Base-by-base conservation (phyloP, 2,797 vertebrate genomes). In the Sebastes kiyomatsui region DNA sequence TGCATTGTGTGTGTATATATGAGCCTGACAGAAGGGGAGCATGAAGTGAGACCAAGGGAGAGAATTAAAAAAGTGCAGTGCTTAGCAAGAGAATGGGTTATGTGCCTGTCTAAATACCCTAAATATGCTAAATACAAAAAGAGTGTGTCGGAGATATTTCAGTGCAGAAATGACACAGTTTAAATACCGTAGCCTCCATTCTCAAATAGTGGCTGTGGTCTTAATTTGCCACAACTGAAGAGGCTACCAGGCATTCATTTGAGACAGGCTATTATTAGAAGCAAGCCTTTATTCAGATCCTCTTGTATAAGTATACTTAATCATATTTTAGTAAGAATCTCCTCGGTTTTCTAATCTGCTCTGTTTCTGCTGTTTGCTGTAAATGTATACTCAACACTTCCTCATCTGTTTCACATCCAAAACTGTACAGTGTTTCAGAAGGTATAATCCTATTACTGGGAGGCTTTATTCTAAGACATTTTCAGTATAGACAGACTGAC, bases 221-320 rank as follows among this genome's bases (percentile, higher is more conserved):
- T 67, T 81, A 81, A 84, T 88, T 83, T 75, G 67, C 84, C 73
- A 30, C 73, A 67, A 55, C 67, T n/a, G 54, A 78, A 66, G 55
- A 80, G 60, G 62, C 61, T 66, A 67, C 14, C 54, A 61, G 52
- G 58, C 65, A 56, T 81, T 73, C 18, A 72, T 84, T 76, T 42
- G 65, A 73, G 66, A 81, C 54, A 3, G 70, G 22, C 35, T 83
- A 55, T 82, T 83, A 81, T 87, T 75, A 70, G 68, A 74, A 56
- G 54, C 62, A 33, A 52, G 38, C 32, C 25, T 66, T 72, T 72
- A 32, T 83, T 70, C 38, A 38, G 10, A 38, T 42, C 11, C 5
- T 70, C 54, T 62, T 60, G 42, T 60, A 13, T 33, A 20, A 69
- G 3, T 56, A 6, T 6, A 38, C 35, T 33, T 11, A 12, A 23